Conservation (phyloP, 1,140 invertebrate species). For the Tenebrio molitor region DNA sequence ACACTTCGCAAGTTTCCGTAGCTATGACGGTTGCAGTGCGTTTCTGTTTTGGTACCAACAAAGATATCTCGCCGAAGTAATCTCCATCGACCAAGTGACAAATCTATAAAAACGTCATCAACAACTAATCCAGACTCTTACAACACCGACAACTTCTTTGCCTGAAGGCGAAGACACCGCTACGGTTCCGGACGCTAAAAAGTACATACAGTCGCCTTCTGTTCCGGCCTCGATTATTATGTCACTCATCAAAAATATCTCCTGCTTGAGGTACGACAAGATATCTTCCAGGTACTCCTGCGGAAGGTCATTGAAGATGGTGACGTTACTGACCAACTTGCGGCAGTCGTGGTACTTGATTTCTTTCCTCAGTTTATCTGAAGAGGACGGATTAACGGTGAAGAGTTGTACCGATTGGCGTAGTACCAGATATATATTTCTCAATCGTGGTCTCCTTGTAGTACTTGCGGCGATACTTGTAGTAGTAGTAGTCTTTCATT, state of each 20-base stretch:
- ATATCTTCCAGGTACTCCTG: constrained; percentile 53
- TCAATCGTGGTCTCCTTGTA: constrained; percentile 49
- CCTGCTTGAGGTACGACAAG: constrained; percentile 52
- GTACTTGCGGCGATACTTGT: constrained; percentile 56
- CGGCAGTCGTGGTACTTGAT: constrained; percentile 58
- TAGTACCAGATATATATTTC: constrained; percentile 9
- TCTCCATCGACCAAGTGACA: constrained; percentile 62
- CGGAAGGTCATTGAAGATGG: constrained; percentile 55
- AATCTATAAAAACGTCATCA: constrained; percentile 44
- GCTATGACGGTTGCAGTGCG: constrained; percentile 70
- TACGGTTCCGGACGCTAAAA: constrained; percentile 71
- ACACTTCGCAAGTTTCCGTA: constrained; percentile 71
- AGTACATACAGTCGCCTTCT: constrained; percentile 73
- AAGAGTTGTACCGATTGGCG: neutral
- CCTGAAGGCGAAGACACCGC: constrained; percentile 73
- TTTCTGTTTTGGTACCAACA: constrained; percentile 70
- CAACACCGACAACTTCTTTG: constrained; percentile 70
- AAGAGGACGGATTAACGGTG: constrained; percentile 40
- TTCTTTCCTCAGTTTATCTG: constrained; percentile 58
- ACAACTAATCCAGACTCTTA: neutral
- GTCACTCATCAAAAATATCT: constrained; percentile 60
- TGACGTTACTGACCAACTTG: constrained; percentile 57
- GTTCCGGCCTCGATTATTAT: constrained; percentile 70
- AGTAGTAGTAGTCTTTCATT: constrained; percentile 54
- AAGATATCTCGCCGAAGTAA: constrained; percentile 62